Evolutionary conservation across 2,797 vertebrate genomes (phyloP), one percentile per base, ranked within the genome.

Genomic region (Meriones psammophilus): DNA sequence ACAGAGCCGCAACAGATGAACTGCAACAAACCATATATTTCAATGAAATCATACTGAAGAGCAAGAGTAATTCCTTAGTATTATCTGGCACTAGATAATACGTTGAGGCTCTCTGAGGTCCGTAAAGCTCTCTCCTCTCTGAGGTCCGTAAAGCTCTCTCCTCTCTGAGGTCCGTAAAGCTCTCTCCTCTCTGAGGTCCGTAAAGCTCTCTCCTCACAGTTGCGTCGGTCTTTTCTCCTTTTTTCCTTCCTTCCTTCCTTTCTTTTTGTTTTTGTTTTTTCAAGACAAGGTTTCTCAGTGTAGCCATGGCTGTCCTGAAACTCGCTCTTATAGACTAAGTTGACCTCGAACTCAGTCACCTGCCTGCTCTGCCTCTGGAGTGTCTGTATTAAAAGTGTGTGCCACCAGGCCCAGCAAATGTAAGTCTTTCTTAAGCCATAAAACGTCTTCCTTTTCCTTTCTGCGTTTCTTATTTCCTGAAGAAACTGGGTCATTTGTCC

Each of bases 401-500:
- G 2, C 58, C 79, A 39, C 79, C 7, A 15, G 13, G 24, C 20
- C 20, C 13, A 2, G 10, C 2, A 22, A 0, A 1, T 62, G 22
- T 87, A 71, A 80, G 9, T 78, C 24, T 89, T 80, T 81, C 56
- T 85, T n/a, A 86, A 46, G n/a, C 30, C 50, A 24, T n/a, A 69
- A 88, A 86, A 86, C 20, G 7, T 30, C 86, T 92, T 58, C 56
- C 39, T 86, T 95, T 96, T 54, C 60, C 18, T 42, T 69, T 92
- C 66, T 54, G 42, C 13, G 10, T 60, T 26, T 84, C 81, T 66
- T 88, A 78, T 89, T 91, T 92, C 66, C 91, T 60, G 66, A 79
- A 71, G 58, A 95, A 92, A 83, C n/a, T 74, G 56, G 68, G 50
- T 85, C 93, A 83, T 71, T 89, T 84, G 74, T 93, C 87, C 13